These are phyloP conservation scores for Cyanistes caeruleus DNA, from an alignment of 2,113 vertebrate genomes.

Conservation along the genomic window DNA sequence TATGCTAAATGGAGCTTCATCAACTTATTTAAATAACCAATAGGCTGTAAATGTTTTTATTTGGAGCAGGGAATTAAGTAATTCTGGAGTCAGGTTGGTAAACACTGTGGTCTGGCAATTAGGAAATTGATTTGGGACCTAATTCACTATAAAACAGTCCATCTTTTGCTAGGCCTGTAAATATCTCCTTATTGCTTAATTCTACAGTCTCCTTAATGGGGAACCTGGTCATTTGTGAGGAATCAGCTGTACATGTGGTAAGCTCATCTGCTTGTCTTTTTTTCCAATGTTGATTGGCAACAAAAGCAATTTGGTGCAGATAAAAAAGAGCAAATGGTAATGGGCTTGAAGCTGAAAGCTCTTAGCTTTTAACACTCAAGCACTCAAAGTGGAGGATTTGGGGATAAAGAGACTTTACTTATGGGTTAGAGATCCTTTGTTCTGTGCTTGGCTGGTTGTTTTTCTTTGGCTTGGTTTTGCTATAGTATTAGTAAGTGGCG, in stretches of 20 bases:
- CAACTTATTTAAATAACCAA: background rate
- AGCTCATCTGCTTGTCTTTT: background rate
- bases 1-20: background rate
- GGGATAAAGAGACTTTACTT: slow-evolving; percentile 1
- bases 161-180: slow-evolving; percentile 8
- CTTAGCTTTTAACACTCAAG: slow-evolving; percentile 39
- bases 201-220: background rate
- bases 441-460: background rate
- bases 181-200: slow-evolving; percentile 39
- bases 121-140: background rate
- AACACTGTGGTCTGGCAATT: background rate
- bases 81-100: slow-evolving; percentile 37
- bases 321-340: background rate
- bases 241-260: background rate
- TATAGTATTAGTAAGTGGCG: background rate
- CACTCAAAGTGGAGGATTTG: background rate
- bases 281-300: background rate
- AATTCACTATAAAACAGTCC: background rate
- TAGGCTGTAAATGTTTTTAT: background rate
- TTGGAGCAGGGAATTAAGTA: background rate
- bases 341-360: background rate
- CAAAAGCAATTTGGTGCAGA: background rate
- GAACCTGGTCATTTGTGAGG: slow-evolving; percentile 1
- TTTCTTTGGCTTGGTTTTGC: background rate
- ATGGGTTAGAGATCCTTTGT: background rate